These are phyloP conservation scores for Thunnus albacares DNA, from an alignment of 2,797 vertebrate species.

Conservation along the genomic window DNA sequence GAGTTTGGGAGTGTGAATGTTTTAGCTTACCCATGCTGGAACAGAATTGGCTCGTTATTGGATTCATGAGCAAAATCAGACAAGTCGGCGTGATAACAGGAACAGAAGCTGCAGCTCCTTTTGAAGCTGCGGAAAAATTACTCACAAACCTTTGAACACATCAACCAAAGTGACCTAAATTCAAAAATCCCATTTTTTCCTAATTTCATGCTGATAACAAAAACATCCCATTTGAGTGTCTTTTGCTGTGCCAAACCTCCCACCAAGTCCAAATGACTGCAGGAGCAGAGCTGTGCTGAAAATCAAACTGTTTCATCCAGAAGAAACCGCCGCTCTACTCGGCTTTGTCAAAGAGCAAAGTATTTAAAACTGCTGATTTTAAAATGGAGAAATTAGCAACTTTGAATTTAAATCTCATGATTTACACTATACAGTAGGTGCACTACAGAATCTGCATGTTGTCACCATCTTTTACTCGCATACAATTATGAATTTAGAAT, in stretches of 20 bases:
- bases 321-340: neutral
- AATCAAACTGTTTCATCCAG: conserved; percentile 28
- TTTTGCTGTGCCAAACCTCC: conserved; percentile 32
- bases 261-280: conserved; percentile 54
- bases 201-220: conserved; percentile 67
- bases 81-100: conserved; percentile 26
- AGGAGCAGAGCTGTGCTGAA: conserved; percentile 32
- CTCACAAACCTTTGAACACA: conserved; percentile 59
- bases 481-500: neutral
- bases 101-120: conserved; percentile 31
- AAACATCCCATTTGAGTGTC: conserved; percentile 56
- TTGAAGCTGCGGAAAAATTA: conserved; percentile 49
- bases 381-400: neutral
- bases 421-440: neutral
- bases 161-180: conserved; percentile 62
- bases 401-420: conserved; percentile 1
- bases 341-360: neutral
- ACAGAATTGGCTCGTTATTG: conserved; percentile 25
- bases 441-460: neutral
- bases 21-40: conserved; percentile 16
- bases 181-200: conserved; percentile 64
- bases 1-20: neutral
- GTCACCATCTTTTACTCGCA: neutral
- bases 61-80: conserved; percentile 47
- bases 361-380: conserved; percentile 13